Base-by-base conservation (phyloP, 2,113 vertebrate species). In the Cettia cetti region DNA sequence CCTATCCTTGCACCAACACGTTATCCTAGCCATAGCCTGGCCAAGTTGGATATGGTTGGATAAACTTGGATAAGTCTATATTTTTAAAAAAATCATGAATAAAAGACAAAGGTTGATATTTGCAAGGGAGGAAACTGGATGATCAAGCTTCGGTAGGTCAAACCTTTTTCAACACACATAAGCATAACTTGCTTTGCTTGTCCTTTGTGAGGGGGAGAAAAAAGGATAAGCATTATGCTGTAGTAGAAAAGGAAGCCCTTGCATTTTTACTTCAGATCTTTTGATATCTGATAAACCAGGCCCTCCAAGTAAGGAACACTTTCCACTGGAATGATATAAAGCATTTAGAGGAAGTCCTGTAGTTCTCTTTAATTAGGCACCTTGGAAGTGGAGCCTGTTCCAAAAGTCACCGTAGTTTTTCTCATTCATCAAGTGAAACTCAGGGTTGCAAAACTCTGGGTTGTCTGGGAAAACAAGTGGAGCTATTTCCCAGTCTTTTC, bases 131-230 rank as follows among this genome's bases (percentile, higher is more conserved):
- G 60, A 61, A 96, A 94, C 87, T 56, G 82, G 90, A 81, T 71
- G 76, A 95, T 76, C 95, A 91, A 52, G 84, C 71, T 90, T 63
- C 56, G 88, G 88, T 90, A 70, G 70, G 30, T 75, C 70, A 91
- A 71, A 12, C 19, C 52, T 40, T 95, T 92, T 71, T 65, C 87
- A 91, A 75, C 37, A 53, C 33, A 89, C 49, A 86, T 42, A 75
- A 84, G 92, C 87, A 91, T 71, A 92, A 95, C 94, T 95, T 78
- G 95, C 93, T 94, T 87, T 92, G 84, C 95, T 91, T 82, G 82
- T 95, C 84, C 31, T 89, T 72, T 72, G 75, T 56, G 65, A 82
- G 53, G 27, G 45, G 39, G 10, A 5, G 59, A 35, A 33, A 69
- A 42, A 33, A 22, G 78, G 14, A 21, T 26, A 28, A 59, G 14